Conservation (phyloP, 2,797 vertebrate genomes). For the Channallabes apus region DNA sequence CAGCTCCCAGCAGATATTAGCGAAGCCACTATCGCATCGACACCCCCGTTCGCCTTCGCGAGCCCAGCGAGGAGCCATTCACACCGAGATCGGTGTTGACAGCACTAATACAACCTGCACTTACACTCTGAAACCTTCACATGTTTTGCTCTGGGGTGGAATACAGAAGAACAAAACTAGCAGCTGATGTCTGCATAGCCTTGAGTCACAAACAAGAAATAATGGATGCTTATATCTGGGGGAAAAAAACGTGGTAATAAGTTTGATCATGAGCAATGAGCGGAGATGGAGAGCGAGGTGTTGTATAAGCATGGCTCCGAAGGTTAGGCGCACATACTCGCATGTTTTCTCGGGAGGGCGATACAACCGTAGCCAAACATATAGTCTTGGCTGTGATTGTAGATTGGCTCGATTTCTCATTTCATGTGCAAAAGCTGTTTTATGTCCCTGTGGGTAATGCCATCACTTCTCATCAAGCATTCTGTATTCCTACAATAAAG, state of each 20-base stretch:
- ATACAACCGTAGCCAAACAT: conserved; percentile 10
- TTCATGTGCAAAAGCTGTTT: conserved; percentile 38
- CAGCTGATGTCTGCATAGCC: conserved; percentile 67
- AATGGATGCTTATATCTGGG: conserved; percentile 25
- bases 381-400: conserved; percentile 30
- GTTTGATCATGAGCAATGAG: conserved; percentile 51
- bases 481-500: conserved; percentile 35
- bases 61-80: conserved; percentile 44
- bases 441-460: conserved; percentile 9
- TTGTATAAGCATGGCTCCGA: conserved; percentile 10
- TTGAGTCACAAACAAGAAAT: conserved; percentile 45
- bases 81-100: conserved; percentile 63
- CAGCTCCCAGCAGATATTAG: conserved; percentile 57
- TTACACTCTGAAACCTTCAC: conserved; percentile 63
- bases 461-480: conserved; percentile 44
- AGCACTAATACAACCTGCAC: conserved; percentile 73
- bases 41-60: background rate
- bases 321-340: background rate
- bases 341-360: conserved; percentile 20
- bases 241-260: conserved; percentile 44
- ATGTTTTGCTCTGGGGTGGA: conserved; percentile 65
- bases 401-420: conserved; percentile 32
- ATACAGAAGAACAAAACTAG: conserved; percentile 73
- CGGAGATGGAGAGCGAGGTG: background rate
- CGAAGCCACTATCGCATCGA: conserved; percentile 15